Evolutionary conservation across 2,797 vertebrate genomes (phyloP).

Genomic region (Neostethus bicornis): DNA sequence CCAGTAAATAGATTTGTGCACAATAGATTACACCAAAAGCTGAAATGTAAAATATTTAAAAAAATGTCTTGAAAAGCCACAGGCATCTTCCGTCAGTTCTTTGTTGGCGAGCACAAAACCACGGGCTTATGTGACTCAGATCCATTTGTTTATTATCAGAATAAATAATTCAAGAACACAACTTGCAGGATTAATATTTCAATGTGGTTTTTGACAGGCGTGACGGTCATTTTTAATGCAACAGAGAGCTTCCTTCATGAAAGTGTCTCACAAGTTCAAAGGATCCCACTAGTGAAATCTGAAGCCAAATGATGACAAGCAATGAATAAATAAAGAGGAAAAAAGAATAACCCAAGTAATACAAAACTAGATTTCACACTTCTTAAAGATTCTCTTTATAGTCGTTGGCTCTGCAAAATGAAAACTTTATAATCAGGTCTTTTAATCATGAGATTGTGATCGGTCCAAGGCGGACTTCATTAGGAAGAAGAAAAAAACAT

Average conservation of each 20-base stretch:
- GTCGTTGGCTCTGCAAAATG: too few species aligned
- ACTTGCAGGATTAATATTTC: neutral
- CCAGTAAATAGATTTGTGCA: conserved; percentile 10
- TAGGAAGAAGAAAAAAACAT: conserved; percentile 33
- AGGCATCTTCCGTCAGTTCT: neutral
- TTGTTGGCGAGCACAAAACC: conserved; percentile 22
- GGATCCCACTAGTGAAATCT: neutral
- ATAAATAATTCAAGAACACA: neutral
- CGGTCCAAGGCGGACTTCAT: conserved; percentile 34
- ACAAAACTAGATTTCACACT: conserved; percentile 2
- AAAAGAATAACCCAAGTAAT: neutral
- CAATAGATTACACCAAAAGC: neutral
- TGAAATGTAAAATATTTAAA: conserved; percentile 9
- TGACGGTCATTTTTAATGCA: neutral
- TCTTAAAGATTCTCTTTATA: too few species aligned
- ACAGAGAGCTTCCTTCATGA: neutral
- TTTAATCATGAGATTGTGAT: conserved; percentile 14
- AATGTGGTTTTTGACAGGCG: neutral
- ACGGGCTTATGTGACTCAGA: conserved; percentile 21
- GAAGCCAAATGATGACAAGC: neutral
- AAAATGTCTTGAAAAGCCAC: conserved; percentile 21
- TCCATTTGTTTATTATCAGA: conserved; percentile 22
- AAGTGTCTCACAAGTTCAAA: neutral
- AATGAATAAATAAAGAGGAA: too few species aligned
- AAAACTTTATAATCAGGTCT: too few species aligned